Evolutionary conservation across 2,888 invertebrate species (phyloP), one percentile per base, ranked within the genome.

Genomic region (Brachypalpus laphriformis): DNA sequence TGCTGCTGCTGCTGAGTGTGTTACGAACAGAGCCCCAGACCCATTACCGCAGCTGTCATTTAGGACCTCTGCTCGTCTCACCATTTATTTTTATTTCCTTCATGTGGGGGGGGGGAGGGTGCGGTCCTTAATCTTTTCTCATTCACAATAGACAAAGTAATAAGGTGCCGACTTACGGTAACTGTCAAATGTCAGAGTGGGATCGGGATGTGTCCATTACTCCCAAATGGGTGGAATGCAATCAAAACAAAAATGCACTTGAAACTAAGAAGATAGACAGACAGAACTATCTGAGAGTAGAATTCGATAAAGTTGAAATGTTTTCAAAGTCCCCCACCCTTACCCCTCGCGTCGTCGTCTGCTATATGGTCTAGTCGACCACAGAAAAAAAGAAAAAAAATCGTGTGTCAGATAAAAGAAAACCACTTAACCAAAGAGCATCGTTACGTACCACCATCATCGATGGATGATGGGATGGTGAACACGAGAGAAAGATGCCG

Each of bases 341-440:
- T 3, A 34, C 16, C n/a, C 28, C 16, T n/a, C 28, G n/a, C 28
- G n/a, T n/a, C n/a, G n/a, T 34, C 16, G n/a, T 42, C 14, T 25
- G 25, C 40, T 40, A 11, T 11, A 2, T n/a, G n/a, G 9, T 6
- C 45, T 45, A 54, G 22, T 49, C 31, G 59, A 37, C 70, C 61
- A 49, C 70, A 78, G 56, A 63, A 51, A 70, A 63, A 54, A 66
- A 25, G 11, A 77, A 82, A 82, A 82, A 78, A 83, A 83, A 83
- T 83, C 78, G 72, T 78, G 66, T 68, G 82, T 78, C 82, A 83
- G 82, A 78, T 83, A 68, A 74, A 83, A 40, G 72, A 72, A 82
- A 82, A 83, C 82, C 82, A 83, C 82, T 83, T 83, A 78, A 74
- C 72, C 82, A 68, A 74, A 78, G 72, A 83, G 74, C 78, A 70